A percentile compares a stretch with the other conserved stretches of the same genome.
These are phyloP conservation scores for Ephydatia muelleri DNA, from an alignment of 37 sponge, comb jelly and placozoan species.

Conservation along the genomic window DNA sequence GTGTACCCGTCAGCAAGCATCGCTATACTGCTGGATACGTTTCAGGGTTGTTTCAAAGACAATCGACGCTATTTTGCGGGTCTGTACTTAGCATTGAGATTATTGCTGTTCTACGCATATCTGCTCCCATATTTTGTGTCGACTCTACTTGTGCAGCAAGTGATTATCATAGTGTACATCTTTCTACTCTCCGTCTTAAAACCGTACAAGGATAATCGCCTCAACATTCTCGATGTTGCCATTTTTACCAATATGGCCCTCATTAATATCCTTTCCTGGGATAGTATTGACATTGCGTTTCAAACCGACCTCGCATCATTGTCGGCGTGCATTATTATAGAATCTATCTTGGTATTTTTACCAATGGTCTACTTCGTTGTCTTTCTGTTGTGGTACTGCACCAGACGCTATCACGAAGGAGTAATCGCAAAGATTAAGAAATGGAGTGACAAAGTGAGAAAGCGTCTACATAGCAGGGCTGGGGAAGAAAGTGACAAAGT, in stretches of 20 bases:
- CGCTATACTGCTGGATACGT: slow-evolving; percentile 26
- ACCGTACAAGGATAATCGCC: slow-evolving; percentile 31
- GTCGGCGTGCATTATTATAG: too few relatives aligned
- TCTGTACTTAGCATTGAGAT: too few relatives aligned
- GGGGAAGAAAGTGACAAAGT: too few relatives aligned
- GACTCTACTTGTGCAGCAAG: slow-evolving; percentile 18
- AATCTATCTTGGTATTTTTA: too few relatives aligned
- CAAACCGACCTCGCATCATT: too few relatives aligned
- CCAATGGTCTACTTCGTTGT: slow-evolving; percentile 36
- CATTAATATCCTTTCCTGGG: slow-evolving; percentile 36
- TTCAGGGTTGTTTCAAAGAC: too few relatives aligned
- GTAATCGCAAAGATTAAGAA: too few relatives aligned
- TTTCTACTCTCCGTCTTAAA: slow-evolving; percentile 21
- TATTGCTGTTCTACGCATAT: slow-evolving; percentile 13
- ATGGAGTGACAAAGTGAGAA: too few relatives aligned
- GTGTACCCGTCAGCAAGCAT: slow-evolving; percentile 16
- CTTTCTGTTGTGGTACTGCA: slow-evolving; percentile 14
- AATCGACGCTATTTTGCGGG: too few relatives aligned
- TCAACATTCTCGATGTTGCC: slow-evolving; percentile 46
- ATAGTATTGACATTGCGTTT: too few relatives aligned
- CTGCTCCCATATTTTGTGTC: background rate
- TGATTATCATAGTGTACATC: background rate
- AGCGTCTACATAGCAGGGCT: too few relatives aligned
- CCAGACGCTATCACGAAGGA: too few relatives aligned
- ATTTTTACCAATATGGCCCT: slow-evolving; percentile 52